Base-by-base conservation (phyloP, 35 echinoderm and acorn worm species). In the Stichopus chloronotus region DNA sequence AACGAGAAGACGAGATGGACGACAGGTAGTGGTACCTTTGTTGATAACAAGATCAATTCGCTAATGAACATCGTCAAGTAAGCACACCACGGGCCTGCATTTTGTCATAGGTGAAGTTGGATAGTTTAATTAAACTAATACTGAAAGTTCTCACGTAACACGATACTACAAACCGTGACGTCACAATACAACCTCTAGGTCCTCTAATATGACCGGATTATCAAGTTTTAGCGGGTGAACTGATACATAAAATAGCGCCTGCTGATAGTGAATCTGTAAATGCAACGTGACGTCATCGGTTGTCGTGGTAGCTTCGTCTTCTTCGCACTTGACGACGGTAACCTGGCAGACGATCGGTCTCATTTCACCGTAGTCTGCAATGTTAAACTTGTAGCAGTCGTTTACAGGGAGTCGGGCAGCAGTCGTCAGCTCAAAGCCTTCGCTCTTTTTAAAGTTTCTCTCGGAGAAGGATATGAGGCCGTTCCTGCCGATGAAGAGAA, bases 341-440 rank as follows among this genome's bases (percentile, higher is more conserved):
- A 98, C 85, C n/a, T 92, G 76, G 58, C 94, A 98, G 53, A 94
- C 78, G 5, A 98, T 87, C 57, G 97, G 94, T 25, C 58, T 72
- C 16, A 80, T 88, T 53, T 96, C 97, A 52, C 97, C 97, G 53
- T 65, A 84, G 57, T 98, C 97, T 69, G 94, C 93, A 9, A 98
- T 80, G 43, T 90, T 94, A 81, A 98, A 98, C 4, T 76, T 56
- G 86, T 94, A 95, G 78, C 97, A 98, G 52, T 96, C 93, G 80
- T 85, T 94, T 68, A 55, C 12, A 24, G 97, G 97, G 63, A 98
- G 76, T 16, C 95, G 90, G 4, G 95, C 97, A 2, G 71, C 88
- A 8, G 91, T 93, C 25, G 92, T 82, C 57, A 96, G 60, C 30
- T 94, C 83, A 43, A 86, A 96, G 13, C 57, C 68, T 52, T 83